A percentile compares a stretch with the other conserved stretches of the same genome.
These are phyloP conservation scores for Galeopsomyia nigrocyanea DNA, from an alignment of 2,888 invertebrate genomes.

Conservation along the genomic window DNA sequence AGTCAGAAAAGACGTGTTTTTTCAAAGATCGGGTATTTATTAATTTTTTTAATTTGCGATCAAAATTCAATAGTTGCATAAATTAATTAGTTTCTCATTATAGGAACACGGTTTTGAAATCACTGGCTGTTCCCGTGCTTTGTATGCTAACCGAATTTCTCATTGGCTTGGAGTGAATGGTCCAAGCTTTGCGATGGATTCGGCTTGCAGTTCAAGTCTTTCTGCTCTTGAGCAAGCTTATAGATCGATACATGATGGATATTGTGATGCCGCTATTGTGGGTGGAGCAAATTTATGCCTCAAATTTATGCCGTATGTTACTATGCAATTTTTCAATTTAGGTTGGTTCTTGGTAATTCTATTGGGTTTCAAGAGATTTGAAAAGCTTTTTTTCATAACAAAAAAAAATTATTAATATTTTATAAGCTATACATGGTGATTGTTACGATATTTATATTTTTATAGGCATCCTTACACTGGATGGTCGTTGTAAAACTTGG, in stretches of 20 bases:
- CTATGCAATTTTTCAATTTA: constrained; percentile 84
- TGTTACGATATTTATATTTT: too few relatives aligned
- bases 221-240: constrained; percentile 89
- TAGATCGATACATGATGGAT: too few relatives aligned
- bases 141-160: constrained; percentile 63
- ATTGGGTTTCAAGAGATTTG: too few relatives aligned
- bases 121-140: not conserved
- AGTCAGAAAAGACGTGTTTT: too few relatives aligned
- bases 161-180: constrained; percentile 68
- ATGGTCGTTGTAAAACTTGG: constrained; percentile 90
- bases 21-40: too few relatives aligned
- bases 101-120: not conserved
- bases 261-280: constrained; percentile 90
- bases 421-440: too few relatives aligned
- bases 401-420: too few relatives aligned
- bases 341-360: too few relatives aligned
- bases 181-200: constrained; percentile 49
- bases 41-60: too few relatives aligned
- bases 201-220: constrained; percentile 76
- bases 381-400: too few relatives aligned
- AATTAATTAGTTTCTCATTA: not conserved
- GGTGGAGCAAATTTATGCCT: constrained; percentile 87
- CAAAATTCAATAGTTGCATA: too few relatives aligned
- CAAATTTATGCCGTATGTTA: constrained; percentile 88
- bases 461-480: too few relatives aligned